A percentile compares a stretch with the other conserved stretches of the same genome.
Evolutionary conservation across 2,797 vertebrate species (phyloP).

Genomic region (Moxostoma hubbsi): DNA sequence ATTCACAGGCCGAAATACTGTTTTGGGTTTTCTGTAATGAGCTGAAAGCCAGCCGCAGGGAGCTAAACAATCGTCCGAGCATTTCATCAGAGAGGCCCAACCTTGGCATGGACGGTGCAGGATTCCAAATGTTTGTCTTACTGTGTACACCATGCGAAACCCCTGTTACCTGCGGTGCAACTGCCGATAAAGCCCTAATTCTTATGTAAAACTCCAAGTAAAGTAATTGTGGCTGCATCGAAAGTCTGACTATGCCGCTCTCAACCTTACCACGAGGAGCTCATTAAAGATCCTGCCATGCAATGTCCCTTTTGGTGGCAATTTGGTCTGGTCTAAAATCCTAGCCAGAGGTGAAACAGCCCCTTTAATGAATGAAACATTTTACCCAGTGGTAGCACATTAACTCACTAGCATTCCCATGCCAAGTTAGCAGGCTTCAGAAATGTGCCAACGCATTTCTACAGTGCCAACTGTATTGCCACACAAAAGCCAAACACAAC

Average conservation of each 20-base stretch:
- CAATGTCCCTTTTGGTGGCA: slow-evolving; percentile 59
- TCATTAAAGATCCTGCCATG: slow-evolving; percentile 74
- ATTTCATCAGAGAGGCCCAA: slow-evolving; percentile 61
- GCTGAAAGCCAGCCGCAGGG: slow-evolving; percentile 68
- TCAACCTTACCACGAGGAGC: slow-evolving; percentile 66
- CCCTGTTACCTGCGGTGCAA: slow-evolving; percentile 61
- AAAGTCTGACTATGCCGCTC: slow-evolving; percentile 59
- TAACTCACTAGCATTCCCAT: slow-evolving; percentile 39
- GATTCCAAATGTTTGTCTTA: slow-evolving; percentile 64
- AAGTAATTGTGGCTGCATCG: not conserved
- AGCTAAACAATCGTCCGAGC: slow-evolving; percentile 63
- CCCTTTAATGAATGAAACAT: slow-evolving; percentile 63
- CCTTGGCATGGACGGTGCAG: slow-evolving; percentile 63
- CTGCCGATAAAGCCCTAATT: slow-evolving; percentile 70
- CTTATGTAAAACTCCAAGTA: slow-evolving; percentile 70
- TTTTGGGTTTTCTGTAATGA: slow-evolving; percentile 73
- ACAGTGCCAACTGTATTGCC: slow-evolving; percentile 3
- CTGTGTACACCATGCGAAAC: slow-evolving; percentile 59
- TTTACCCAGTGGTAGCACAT: slow-evolving; percentile 45
- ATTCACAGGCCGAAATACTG: slow-evolving; percentile 71
- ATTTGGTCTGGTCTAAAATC: slow-evolving; percentile 61
- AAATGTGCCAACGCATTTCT: slow-evolving; percentile 13
- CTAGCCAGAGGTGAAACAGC: slow-evolving; percentile 69
- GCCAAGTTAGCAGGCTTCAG: slow-evolving; percentile 26
- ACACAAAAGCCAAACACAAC: not conserved